Conservation (phyloP, 1,140 invertebrate genomes). For the Drosophila mojavensis region DNA sequence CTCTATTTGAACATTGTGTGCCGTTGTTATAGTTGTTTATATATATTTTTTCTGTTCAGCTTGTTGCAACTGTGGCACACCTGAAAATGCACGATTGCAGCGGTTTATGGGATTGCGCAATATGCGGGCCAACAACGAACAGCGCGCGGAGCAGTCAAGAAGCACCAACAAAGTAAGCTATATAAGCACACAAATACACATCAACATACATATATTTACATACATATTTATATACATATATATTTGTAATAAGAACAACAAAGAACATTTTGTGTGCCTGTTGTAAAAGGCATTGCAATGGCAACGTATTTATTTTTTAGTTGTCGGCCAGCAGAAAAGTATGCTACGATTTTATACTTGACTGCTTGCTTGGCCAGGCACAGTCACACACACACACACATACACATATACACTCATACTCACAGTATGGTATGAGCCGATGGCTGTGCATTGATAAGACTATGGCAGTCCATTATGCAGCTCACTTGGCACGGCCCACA, state of each 20-base stretch:
- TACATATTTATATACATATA: neutral
- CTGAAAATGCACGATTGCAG: slow-evolving; percentile 65
- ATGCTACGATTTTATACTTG: slow-evolving; percentile 56
- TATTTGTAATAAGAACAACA: slow-evolving; percentile 30
- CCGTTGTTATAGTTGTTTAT: slow-evolving; percentile 28
- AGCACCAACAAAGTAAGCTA: slow-evolving; percentile 25
- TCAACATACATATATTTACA: neutral
- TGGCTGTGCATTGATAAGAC: slow-evolving; percentile 67
- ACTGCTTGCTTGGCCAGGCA: slow-evolving; percentile 7
- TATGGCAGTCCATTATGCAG: slow-evolving; percentile 71
- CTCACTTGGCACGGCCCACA: slow-evolving; percentile 62
- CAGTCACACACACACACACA: neutral
- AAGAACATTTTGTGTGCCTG: neutral
- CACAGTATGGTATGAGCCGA: slow-evolving; percentile 44
- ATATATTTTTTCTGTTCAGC: slow-evolving; percentile 20
- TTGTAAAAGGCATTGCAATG: slow-evolving; percentile 13
- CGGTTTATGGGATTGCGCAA: slow-evolving; percentile 42
- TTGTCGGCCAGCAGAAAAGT: slow-evolving; percentile 50
- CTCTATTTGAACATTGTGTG: slow-evolving; percentile 41
- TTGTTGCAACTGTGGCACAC: slow-evolving; percentile 46
- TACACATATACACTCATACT: neutral
- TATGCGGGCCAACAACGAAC: slow-evolving; percentile 22
- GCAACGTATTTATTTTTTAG: slow-evolving; percentile 39
- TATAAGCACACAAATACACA: slow-evolving; percentile 6
- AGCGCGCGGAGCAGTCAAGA: slow-evolving; percentile 25